Evolutionary conservation across 1,140 invertebrate species (phyloP), one percentile per base, ranked within the genome.

Genomic region (Vanessa tameamea): DNA sequence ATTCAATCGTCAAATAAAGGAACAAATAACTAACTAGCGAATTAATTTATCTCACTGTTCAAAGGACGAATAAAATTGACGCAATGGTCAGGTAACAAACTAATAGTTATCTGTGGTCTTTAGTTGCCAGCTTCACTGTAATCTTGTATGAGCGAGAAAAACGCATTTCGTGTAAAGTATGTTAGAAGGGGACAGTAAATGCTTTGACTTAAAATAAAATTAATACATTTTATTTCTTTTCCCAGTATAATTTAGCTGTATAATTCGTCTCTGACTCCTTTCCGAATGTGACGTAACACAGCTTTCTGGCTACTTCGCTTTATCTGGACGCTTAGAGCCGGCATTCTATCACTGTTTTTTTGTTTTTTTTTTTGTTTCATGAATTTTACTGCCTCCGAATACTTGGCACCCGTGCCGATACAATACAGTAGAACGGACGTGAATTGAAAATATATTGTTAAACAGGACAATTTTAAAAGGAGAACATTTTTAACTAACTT

Each of bases 391-490:
- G 66, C 66, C 59, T 64, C 48, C 31, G 37, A 37, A 74, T 69
- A 74, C 66, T 74, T 74, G 72, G 72, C 72, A 69, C 72, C 64
- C 15, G 59, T 59, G 59, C 72, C 59, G 43, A 47, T 61, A 66
- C 72, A 61, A 67, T 55, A 69, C 50, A 69, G 55, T 73, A 69
- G 51, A 69, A 31, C 66, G 57, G 63, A 65, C 67, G 64, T 75
- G 67, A 75, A 75, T 75, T 70, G 68, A 66, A 70, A 75, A 70
- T 68, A 69, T 69, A 69, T 74, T 51, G 72, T 69, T 51, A 53
- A 57, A 57, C n/a, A 57, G 20, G 53, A 61, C 57, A 61, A 37
- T 61, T 61, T 37, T 9, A 31, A 61, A 61, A 37, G 31, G 26
- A 20, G 4, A 61, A 61, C 14, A 61, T 5, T n/a, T 23, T 13